Percentiles rank a stretch among this genome's conserved stretches.
Conservation (phyloP, 2,797 vertebrate species). For the Myotis pilosus region DNA sequence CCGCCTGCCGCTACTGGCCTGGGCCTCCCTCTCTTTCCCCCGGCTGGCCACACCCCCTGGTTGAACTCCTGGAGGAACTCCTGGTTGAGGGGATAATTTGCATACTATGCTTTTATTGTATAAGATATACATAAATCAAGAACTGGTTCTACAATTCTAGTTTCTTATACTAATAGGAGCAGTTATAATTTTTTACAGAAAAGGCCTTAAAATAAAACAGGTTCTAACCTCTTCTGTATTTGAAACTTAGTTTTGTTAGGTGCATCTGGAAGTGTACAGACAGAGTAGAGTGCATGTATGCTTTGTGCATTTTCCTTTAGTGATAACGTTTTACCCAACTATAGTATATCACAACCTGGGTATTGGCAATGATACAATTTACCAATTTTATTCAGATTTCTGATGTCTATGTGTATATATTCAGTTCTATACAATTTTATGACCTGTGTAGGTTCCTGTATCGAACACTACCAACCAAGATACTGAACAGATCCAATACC, state of each 20-base stretch:
- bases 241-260: neutral
- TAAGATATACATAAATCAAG: neutral
- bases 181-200: neutral
- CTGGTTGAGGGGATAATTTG: no score
- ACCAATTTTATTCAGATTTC: neutral
- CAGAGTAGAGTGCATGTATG: neutral
- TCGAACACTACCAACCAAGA: neutral
- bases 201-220: neutral
- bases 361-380: neutral
- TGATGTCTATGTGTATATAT: neutral
- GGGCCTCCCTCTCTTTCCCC: no score
- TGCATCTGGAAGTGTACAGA: neutral
- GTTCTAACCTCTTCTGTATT: neutral
- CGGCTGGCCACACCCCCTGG: no score
- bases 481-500: neutral
- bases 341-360: neutral
- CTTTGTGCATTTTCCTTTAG: neutral
- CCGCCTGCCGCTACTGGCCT: no score
- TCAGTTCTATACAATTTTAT: neutral
- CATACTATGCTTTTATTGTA: no score
- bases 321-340: neutral
- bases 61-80: no score
- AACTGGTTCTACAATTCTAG: neutral
- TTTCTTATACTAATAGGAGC: neutral
- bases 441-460: neutral